Base-by-base conservation (phyloP, 2,888 invertebrate species). In the Drosophila infuscata region DNA sequence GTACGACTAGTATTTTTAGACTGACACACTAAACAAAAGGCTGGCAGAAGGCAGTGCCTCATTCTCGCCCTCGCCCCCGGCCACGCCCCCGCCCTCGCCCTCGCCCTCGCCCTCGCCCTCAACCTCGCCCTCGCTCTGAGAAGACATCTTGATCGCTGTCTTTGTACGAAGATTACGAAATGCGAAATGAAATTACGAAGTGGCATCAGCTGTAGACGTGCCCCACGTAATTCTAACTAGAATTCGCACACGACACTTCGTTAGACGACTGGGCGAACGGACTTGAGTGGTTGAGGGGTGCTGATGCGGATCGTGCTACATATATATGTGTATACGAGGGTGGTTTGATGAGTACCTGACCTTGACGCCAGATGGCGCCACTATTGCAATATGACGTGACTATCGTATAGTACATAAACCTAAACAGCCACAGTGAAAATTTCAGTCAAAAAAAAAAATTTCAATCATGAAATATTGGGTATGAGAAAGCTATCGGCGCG, bases 1-100 rank as follows among this genome's bases (percentile, higher is more conserved):
- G 64, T 63, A 65, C 53, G 41, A 58, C 56, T 52, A 32, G 76
- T 75, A 89, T 87, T 74, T 89, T 81, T 83, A 85, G 89, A 87
- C 67, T 82, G 84, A 77, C 87, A 89, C 77, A 89, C 87, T 81
- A 77, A 89, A 74, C 79, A 83, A 79, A 79, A 81, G 76, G 61
- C 79, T 70, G 67, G 41, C 76, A 76, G 53, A 61, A 67, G 46
- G 33, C 51, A 52, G 7, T 41, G 38, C 57, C 64, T 67, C 66
- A 52, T 57, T 59, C 57, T 49, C 74, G 33, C 32, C 7, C 57
- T 48, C 53, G 33, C 54, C 61, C 51, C 48, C 46, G 1, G 36
- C n/a, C 51, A 20, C 49, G 3, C 43, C 46, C 59, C n/a, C 70
- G 36, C n/a, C n/a, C n/a, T n/a, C n/a, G n/a, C n/a, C n/a, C n/a